phyloP scores from a whole-genome alignment of 1,140 invertebrate species.

The Brachionus plicatilis region DNA sequence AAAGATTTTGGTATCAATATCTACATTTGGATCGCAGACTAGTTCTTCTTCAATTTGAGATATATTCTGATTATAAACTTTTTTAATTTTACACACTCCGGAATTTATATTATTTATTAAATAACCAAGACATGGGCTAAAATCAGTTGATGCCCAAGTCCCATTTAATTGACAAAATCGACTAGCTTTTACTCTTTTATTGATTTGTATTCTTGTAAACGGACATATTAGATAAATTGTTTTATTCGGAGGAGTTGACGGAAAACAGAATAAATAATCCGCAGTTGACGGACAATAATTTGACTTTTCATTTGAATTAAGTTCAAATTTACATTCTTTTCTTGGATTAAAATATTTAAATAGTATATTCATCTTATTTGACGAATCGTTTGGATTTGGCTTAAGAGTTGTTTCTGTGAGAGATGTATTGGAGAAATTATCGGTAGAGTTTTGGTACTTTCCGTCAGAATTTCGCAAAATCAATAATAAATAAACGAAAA shows the following conservation, averaged over 20 bases:
- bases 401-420: neutral
- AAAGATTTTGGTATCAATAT: neutral
- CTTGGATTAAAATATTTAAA: neutral
- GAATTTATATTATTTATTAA: neutral
- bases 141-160: slow-evolving; percentile 19
- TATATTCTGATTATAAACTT: neutral
- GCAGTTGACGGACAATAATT: neutral
- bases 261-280: slow-evolving; percentile 16
- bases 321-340: neutral
- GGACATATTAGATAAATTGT: neutral
- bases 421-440: neutral
- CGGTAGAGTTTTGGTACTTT: neutral
- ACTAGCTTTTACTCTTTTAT: neutral
- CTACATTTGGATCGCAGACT: neutral
- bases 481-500: neutral
- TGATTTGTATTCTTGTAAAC: neutral
- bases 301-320: neutral
- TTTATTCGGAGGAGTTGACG: neutral
- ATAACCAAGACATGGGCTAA: neutral
- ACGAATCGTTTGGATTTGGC: neutral
- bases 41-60: neutral
- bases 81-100: neutral
- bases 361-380: neutral
- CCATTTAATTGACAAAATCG: slow-evolving; percentile 7
- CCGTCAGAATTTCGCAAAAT: neutral